Evolutionary conservation across 2,797 vertebrate genomes (phyloP), one percentile per base, ranked within the genome.

Genomic region (Acipenser oxyrinchus): DNA sequence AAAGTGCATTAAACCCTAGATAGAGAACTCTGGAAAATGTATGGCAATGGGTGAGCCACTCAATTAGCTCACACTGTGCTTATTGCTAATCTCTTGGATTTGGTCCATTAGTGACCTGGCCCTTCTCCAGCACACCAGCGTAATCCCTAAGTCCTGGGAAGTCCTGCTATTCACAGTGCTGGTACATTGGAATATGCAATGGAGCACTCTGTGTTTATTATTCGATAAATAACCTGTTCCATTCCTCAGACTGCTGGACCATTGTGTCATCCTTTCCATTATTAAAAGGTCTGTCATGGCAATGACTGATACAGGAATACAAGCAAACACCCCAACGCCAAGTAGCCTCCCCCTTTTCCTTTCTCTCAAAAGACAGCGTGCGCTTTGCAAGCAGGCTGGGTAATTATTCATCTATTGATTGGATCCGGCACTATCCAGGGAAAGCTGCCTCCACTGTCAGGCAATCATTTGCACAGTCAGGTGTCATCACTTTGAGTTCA

Each of bases 31-130:
- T 18, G 18, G 1, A 18, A 18, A 18, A 18, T 18, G 18, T 18
- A 18, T 18, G 18, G 18, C 2, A 18, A 18, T 83, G 84, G 84
- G 80, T 86, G 85, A 83, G 85, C 76, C 63, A 49, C 71, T 77
- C 79, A 89, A 91, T 91, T 90, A 89, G 81, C 84, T 86, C 83
- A 74, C 77, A 74, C 82, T 78, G 81, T 79, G 83, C 78, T 84
- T 87, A 88, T 85, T 85, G 82, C 88, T 88, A 88, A 89, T 88
- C 72, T 18, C 70, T 83, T 91, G 86, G 86, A 82, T 66, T 2
- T 1, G 67, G 5, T 82, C 87, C 87, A 89, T 78, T 66, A 62
- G 64, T 68, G 79, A 74, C 77, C 83, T 89, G 87, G 85, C 84
- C 71, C 5, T 0, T 67, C 61, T 89, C 86, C 88, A 88, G 81